A percentile compares a stretch with the other conserved stretches of the same genome.
Evolutionary conservation across 2,888 invertebrate species (phyloP).

Genomic region (Endomychus coccineus): DNA sequence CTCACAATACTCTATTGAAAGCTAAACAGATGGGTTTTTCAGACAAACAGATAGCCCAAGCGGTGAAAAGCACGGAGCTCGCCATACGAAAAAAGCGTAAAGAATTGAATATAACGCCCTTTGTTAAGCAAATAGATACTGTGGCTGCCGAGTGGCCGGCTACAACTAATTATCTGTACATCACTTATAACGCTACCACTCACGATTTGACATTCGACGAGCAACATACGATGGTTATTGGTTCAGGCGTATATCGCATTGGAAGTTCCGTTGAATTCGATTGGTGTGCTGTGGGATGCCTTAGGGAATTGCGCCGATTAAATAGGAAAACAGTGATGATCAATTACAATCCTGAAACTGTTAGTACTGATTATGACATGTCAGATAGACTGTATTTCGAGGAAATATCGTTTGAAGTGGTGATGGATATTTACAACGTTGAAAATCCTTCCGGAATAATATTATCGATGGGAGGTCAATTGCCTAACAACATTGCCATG

Average conservation of each 20-base stretch:
- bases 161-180: conserved; percentile 94
- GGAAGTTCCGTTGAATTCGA: conserved; percentile 99
- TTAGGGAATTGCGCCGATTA: conserved; percentile 81
- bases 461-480: conserved; percentile 95
- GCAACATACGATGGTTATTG: conserved; percentile 79
- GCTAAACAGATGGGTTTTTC: conserved; percentile 96
- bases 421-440: conserved; percentile 94
- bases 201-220: conserved; percentile 81
- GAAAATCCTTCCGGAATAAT: conserved; percentile 94
- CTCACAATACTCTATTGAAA: conserved; percentile 55
- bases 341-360: conserved; percentile 99
- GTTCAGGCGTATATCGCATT: conserved; percentile 93
- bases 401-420: conserved; percentile 97
- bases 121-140: conserved; percentile 96
- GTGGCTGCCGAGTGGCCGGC: conserved; percentile 99
- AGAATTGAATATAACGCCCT: conserved; percentile 71
- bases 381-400: conserved; percentile 98
- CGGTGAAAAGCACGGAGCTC: conserved; percentile 80
- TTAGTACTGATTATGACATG: conserved; percentile 99
- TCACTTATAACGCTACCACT: conserved; percentile 85
- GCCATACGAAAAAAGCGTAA: conserved; percentile 70
- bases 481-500: conserved; percentile 99
- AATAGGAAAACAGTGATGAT: conserved; percentile 93
- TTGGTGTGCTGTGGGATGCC: conserved; percentile 97
- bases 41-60: conserved; percentile 89